phyloP scores from a whole-genome alignment of 2,113 vertebrate species.

The Scortum barcoo region DNA sequence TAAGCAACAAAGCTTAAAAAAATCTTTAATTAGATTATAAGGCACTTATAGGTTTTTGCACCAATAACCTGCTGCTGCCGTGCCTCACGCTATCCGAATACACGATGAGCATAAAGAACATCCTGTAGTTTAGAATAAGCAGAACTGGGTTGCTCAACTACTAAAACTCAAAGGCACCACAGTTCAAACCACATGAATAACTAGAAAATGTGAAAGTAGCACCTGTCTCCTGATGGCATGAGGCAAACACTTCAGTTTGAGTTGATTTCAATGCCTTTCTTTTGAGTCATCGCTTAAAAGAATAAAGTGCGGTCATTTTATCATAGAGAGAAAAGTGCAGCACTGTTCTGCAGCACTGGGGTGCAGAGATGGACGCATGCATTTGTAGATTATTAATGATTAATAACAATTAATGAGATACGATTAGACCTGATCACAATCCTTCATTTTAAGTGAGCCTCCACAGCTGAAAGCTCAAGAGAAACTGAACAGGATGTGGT shows the following conservation, averaged over 20 bases:
- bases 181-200: not conserved
- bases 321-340: not conserved
- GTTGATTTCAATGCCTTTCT: not conserved
- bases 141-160: not conserved
- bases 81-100: too few relatives aligned
- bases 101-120: too few relatives aligned
- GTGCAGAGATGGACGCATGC: not conserved
- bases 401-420: not conserved
- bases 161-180: not conserved
- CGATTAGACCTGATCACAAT: not conserved
- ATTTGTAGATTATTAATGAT: not conserved
- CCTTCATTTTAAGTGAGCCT: not conserved
- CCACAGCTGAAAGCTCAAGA: not conserved
- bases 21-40: not conserved
- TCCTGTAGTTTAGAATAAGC: not conserved
- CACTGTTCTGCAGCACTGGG: not conserved
- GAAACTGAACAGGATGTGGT: slow-evolving; percentile 57
- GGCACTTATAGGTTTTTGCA: not conserved
- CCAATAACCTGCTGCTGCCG: not conserved
- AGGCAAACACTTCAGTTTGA: not conserved
- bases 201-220: not conserved
- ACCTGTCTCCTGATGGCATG: not conserved
- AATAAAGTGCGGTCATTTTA: not conserved
- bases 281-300: not conserved
- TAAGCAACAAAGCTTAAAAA: not conserved